Evolutionary conservation across 2,797 vertebrate species (phyloP), one percentile per base, ranked within the genome.

Genomic region (Cyprinella venusta): DNA sequence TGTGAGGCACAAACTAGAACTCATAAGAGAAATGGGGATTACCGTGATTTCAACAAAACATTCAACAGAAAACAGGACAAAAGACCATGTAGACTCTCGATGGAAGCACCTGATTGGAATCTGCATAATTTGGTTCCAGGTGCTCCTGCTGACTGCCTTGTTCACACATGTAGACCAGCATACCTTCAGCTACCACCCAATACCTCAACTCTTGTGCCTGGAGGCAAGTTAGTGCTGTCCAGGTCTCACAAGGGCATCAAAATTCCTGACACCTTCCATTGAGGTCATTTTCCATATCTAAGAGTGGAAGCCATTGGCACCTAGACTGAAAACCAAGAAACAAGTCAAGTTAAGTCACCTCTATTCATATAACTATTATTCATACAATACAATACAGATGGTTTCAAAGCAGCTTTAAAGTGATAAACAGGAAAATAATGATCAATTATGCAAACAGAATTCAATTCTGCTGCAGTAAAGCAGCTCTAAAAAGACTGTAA

Each of bases 141-240:
- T 78, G 81, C 71, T 64, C 65, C n/a, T 76, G 76, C 67, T n/a
- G 64, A 61, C 50, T 54, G 59, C 86, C 81, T 76, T 89, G 87
- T 90, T 87, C 82, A 71, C 84, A 89, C 87, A 86, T 30, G 85
- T 80, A 87, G 68, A 24, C 68, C 59, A 85, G 85, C 78, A 82
- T 84, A 82, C 85, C 85, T 87, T 85, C 82, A 70, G 42, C 76
- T 80, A 67, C 54, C 52, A 54, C 40, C 24, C 38, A 65, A 65
- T 33, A 69, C 9, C 77, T 71, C 64, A 48, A 38, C 24, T 72
- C 30, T 59, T 83, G 65, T 74, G 68, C 74, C 85, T 36, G 48
- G 63, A 79, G 87, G 78, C 80, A 61, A 21, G 33, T 75, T 81
- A 74, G 50, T 64, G 61, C 59, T 81, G 76, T 81, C 81, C 76